phyloP scores from a whole-genome alignment of 2,797 vertebrate genomes.

The Gambelia wislizenii region DNA sequence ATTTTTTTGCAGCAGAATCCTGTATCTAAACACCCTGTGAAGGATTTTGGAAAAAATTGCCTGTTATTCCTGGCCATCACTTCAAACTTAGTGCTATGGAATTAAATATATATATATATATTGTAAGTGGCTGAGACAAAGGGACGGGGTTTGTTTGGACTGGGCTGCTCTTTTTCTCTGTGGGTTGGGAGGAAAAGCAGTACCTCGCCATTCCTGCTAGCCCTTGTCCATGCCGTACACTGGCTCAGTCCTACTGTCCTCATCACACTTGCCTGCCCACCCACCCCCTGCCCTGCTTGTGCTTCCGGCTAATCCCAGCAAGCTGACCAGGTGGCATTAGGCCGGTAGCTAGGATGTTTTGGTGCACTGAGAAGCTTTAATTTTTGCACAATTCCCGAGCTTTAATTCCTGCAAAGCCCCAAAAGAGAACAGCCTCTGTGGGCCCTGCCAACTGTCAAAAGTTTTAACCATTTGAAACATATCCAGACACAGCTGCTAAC shows the following conservation, averaged over 20 bases:
- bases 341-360: neutral
- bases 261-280: too few relatives aligned
- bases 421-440: neutral
- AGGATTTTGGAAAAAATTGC: neutral
- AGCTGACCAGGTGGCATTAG: constrained; percentile 15
- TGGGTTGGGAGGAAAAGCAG: too few relatives aligned
- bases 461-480: neutral
- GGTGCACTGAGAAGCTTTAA: constrained; percentile 15
- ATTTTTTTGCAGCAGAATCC: neutral
- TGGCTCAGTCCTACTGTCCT: neutral
- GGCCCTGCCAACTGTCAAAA: neutral
- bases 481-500: neutral
- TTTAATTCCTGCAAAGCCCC: constrained; percentile 21
- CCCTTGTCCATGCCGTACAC: too few relatives aligned
- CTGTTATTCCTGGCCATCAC: neutral
- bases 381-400: constrained; percentile 8
- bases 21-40: neutral
- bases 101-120: neutral
- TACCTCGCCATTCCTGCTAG: neutral
- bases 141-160: neutral
- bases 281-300: neutral
- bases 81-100: neutral
- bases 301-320: neutral
- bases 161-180: neutral
- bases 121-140: neutral